Evolutionary conservation across 1,140 invertebrate genomes (phyloP).

Genomic region (Diorhabda sublineata): DNA sequence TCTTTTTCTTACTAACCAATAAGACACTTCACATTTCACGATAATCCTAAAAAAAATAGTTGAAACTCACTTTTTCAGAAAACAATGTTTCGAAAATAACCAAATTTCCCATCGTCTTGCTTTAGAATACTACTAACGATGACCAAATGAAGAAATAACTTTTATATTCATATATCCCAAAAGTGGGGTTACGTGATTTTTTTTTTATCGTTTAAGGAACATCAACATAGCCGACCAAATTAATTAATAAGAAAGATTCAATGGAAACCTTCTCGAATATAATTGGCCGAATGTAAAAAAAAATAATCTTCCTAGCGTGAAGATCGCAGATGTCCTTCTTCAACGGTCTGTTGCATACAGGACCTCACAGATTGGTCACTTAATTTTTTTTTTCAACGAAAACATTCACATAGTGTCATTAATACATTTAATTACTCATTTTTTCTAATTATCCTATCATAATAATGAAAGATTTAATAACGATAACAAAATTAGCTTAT

Average conservation of each 20-base stretch:
- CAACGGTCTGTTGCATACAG: constrained; percentile 32
- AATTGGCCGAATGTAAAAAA: constrained; percentile 29
- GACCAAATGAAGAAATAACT: constrained; percentile 31
- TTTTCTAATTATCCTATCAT: too few relatives aligned
- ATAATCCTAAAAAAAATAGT: constrained; percentile 10
- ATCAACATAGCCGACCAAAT: constrained; percentile 26
- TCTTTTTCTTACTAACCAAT: neutral
- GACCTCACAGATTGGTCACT: constrained; percentile 19
- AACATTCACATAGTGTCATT: constrained; percentile 1
- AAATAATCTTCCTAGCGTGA: constrained; percentile 31
- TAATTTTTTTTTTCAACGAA: constrained; percentile 15
- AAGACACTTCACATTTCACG: neutral
- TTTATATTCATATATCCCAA: constrained; percentile 27
- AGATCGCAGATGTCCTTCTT: constrained; percentile 38
- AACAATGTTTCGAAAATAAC: constrained; percentile 7
- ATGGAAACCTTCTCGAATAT: constrained; percentile 25
- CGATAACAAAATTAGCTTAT: too few relatives aligned
- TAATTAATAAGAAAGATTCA: constrained; percentile 18
- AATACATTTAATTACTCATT: too few relatives aligned
- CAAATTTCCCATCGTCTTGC: neutral
- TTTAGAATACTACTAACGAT: constrained; percentile 13
- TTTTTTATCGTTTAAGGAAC: constrained; percentile 27
- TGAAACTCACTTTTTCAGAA: constrained; percentile 23
- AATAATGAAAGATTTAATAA: too few relatives aligned
- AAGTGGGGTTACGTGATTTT: constrained; percentile 30